Percentiles rank a stretch among this genome's conserved stretches.
Conservation (phyloP, 1,140 invertebrate species). For the Drosophila saltans region DNA sequence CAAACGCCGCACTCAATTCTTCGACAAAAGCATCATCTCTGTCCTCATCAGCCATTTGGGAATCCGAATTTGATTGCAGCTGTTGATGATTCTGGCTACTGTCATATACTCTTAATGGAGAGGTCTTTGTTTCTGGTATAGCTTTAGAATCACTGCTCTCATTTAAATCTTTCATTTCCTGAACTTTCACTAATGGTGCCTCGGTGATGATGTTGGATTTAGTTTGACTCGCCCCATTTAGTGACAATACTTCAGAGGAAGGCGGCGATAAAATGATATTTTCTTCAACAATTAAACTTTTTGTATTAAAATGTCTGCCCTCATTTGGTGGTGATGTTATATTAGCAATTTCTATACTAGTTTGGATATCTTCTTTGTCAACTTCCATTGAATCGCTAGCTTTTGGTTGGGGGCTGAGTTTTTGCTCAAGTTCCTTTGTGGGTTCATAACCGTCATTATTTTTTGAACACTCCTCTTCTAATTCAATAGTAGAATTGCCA, state of each 20-base stretch:
- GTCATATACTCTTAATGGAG: neutral
- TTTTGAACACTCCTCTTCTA: neutral
- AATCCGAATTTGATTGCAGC: neutral
- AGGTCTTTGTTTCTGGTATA: neutral
- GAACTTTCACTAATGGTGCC: neutral
- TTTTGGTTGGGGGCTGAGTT: neutral
- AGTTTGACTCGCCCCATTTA: neutral
- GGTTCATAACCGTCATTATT: neutral
- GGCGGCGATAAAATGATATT: neutral
- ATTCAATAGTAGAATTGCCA: neutral
- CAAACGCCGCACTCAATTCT: conserved; percentile 44
- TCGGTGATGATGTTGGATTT: neutral
- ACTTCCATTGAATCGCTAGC: neutral
- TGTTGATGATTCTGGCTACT: neutral
- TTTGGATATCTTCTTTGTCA: neutral
- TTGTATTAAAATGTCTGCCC: neutral
- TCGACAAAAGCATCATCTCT: conserved; percentile 22
- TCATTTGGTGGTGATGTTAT: neutral
- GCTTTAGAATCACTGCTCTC: neutral
- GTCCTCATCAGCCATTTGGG: conserved; percentile 17
- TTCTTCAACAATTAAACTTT: neutral
- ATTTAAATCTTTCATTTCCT: neutral
- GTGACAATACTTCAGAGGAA: neutral
- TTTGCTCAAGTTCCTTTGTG: neutral
- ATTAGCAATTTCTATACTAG: neutral